Percentiles rank a stretch among this genome's conserved stretches.
These are phyloP conservation scores for Cebus imitator DNA, from an alignment of 2,113 vertebrate genomes.

Conservation along the genomic window DNA sequence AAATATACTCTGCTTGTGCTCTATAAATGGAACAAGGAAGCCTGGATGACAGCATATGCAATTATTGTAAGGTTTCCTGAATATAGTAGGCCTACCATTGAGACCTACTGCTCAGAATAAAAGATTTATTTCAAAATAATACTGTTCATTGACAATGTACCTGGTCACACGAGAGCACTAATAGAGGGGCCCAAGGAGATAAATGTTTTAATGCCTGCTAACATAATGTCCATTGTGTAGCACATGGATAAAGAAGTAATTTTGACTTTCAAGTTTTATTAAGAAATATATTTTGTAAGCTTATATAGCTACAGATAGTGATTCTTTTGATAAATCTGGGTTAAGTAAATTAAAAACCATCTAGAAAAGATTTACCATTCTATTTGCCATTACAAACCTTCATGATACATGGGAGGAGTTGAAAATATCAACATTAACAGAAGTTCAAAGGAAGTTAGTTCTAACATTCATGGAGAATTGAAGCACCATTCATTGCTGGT, in stretches of 20 bases:
- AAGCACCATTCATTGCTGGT: no score
- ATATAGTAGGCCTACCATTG: background rate
- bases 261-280: background rate
- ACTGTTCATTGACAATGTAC: background rate
- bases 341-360: background rate
- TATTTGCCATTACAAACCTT: background rate
- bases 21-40: background rate
- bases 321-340: background rate
- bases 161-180: background rate
- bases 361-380: background rate
- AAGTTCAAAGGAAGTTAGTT: background rate
- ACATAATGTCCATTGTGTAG: background rate
- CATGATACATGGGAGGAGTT: background rate
- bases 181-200: background rate
- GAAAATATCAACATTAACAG: background rate
- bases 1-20: background rate
- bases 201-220: background rate
- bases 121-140: background rate
- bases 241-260: background rate
- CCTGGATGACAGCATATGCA: background rate
- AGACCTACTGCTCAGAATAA: background rate
- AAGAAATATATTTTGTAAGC: background rate
- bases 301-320: background rate
- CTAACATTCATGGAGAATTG: background rate
- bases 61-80: background rate